Evolutionary conservation across 2,888 invertebrate species (phyloP).

Genomic region (Monochamus alternatus): DNA sequence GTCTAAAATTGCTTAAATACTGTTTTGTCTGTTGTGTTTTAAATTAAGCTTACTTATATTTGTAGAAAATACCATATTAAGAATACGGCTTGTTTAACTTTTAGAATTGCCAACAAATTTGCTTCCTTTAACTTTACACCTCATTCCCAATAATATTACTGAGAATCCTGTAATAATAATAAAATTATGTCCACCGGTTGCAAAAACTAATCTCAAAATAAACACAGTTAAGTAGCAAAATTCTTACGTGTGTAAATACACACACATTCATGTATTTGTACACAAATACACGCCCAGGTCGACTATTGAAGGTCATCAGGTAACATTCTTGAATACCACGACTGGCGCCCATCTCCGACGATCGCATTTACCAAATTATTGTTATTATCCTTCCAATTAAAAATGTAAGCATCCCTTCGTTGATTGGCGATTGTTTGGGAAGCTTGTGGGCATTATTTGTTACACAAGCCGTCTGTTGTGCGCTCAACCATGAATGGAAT

Average conservation of each 20-base stretch:
- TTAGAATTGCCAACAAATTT: too few relatives aligned
- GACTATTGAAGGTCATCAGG: constrained; percentile 62
- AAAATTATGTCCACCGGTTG: constrained; percentile 27
- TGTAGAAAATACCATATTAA: too few relatives aligned
- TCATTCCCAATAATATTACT: too few relatives aligned
- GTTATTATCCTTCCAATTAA: constrained; percentile 49
- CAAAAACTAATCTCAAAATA: constrained; percentile 16
- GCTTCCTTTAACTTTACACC: too few relatives aligned
- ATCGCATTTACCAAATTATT: constrained; percentile 59
- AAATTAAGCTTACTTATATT: too few relatives aligned
- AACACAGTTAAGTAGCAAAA: constrained; percentile 45
- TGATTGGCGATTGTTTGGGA: constrained; percentile 36
- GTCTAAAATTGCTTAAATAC: too few relatives aligned
- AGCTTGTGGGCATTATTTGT: constrained; percentile 40
- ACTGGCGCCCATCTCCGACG: constrained; percentile 58
- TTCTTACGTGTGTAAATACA: constrained; percentile 47
- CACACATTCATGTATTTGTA: constrained; percentile 44
- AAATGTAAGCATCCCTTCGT: constrained; percentile 30
- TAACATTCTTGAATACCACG: constrained; percentile 60
- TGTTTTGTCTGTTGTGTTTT: too few relatives aligned
- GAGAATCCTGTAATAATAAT: background rate
- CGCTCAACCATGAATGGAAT: constrained; percentile 60
- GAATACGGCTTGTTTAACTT: too few relatives aligned
- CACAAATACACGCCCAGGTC: constrained; percentile 52
- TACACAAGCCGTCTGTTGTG: constrained; percentile 37